Conservation (phyloP, 2,888 invertebrate genomes). For the Lomographa bimaculata region DNA sequence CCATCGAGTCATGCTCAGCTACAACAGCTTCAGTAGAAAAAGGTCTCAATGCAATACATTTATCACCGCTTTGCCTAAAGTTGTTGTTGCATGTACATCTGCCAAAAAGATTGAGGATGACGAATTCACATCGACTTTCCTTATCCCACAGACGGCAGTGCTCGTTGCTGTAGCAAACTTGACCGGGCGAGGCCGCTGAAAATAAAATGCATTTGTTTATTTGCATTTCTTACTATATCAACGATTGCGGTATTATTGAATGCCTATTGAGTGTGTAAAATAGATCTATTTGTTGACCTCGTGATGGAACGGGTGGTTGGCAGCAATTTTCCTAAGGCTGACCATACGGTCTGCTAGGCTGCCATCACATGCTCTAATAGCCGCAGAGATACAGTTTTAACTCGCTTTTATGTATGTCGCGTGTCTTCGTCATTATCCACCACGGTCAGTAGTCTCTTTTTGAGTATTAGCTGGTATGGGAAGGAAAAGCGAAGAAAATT, state of each 20-base stretch:
- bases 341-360: conserved; percentile 55
- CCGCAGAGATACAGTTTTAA: conserved; percentile 50
- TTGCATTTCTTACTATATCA: conserved; percentile 18
- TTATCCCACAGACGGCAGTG: conserved; percentile 94
- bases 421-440: conserved; percentile 12
- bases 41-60: conserved; percentile 79
- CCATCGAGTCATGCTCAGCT: conserved; percentile 57
- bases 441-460: conserved; percentile 22
- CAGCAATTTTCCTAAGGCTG: conserved; percentile 59
- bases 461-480: too few relatives aligned
- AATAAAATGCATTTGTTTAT: conserved; percentile 26
- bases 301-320: conserved; percentile 45
- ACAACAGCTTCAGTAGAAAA: conserved; percentile 68
- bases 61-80: conserved; percentile 85
- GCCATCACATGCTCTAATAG: conserved; percentile 64
- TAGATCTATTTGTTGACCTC: conserved; percentile 46
- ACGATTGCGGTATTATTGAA: conserved; percentile 31
- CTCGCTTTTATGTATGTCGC: conserved; percentile 40
- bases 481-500: conserved; percentile 14
- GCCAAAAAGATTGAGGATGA: conserved; percentile 95
- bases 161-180: conserved; percentile 94
- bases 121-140: conserved; percentile 94
- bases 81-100: conserved; percentile 91
- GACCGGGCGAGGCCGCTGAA: conserved; percentile 92
- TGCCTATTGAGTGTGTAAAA: conserved; percentile 43